phyloP scores from a whole-genome alignment of 2,113 vertebrate species.

The Merops nubicus region DNA sequence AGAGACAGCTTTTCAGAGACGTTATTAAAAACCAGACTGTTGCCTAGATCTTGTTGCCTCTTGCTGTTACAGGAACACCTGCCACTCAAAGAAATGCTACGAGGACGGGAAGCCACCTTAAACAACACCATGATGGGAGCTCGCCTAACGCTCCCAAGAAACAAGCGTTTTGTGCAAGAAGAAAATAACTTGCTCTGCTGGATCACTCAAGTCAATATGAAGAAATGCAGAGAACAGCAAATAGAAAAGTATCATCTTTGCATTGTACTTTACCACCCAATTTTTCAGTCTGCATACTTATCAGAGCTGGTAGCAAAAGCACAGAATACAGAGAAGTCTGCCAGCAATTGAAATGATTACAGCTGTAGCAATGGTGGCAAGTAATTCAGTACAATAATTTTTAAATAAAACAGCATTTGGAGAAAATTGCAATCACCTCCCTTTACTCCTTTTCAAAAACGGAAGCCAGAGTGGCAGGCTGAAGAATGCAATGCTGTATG shows the following conservation, averaged over 20 bases:
- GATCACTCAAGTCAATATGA: background rate
- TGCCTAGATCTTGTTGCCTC: background rate
- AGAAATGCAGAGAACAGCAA: background rate
- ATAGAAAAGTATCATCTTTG: background rate
- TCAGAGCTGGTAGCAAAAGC: background rate
- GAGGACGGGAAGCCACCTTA: background rate
- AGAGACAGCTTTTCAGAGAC: background rate
- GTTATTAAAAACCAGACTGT: background rate
- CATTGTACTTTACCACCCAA: background rate
- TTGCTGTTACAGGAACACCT: background rate
- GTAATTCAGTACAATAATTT: background rate
- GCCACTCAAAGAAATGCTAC: background rate
- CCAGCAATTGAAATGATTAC: background rate
- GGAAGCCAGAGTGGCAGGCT: background rate
- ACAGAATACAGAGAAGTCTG: background rate
- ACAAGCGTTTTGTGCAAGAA: background rate
- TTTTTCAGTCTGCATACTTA: background rate
- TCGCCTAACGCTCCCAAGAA: background rate
- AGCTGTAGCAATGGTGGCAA: background rate
- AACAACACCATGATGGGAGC: background rate
- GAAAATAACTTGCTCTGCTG: background rate
- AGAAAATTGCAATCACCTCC: background rate
- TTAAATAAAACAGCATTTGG: slow-evolving; percentile 7
- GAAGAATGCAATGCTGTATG: background rate
- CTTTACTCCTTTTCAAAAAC: background rate